Percentiles rank a stretch among this genome's conserved stretches.
Conservation (phyloP, 2,888 invertebrate species). For the Pyrrhosoma nymphula region DNA sequence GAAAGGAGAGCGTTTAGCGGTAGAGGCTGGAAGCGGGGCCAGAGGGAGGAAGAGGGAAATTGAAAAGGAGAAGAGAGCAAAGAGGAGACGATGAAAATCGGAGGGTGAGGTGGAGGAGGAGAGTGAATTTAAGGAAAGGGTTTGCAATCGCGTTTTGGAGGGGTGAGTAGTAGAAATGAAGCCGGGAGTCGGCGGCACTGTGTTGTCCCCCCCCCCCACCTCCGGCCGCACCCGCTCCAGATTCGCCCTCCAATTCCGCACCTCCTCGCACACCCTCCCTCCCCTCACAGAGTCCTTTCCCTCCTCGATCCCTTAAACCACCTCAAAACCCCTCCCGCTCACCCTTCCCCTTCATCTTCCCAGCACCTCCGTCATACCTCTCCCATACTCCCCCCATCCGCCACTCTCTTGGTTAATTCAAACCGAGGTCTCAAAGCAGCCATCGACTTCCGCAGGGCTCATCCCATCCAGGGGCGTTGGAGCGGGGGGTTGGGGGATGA, state of each 20-base stretch:
- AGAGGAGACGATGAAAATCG: neutral
- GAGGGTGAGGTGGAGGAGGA: neutral
- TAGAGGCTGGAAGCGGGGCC: neutral
- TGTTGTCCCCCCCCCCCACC: neutral
- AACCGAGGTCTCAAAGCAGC: slow-evolving; percentile 60
- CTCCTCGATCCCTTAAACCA: neutral
- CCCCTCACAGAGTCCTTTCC: neutral
- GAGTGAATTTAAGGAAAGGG: neutral
- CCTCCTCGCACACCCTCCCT: neutral
- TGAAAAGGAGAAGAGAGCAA: neutral
- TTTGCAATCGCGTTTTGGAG: neutral
- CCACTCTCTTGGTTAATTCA: slow-evolving; percentile 65
- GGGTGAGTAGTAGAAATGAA: neutral
- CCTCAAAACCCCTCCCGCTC: neutral
- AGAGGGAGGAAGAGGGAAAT: neutral
- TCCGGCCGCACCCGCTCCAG: neutral
- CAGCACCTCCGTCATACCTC: neutral
- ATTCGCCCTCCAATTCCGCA: neutral
- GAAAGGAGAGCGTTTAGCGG: neutral
- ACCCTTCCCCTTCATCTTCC: neutral
- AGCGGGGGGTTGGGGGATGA: neutral
- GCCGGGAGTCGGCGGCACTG: neutral
- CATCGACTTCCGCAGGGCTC: slow-evolving; percentile 54
- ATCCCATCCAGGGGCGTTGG: neutral
- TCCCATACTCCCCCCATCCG: neutral